Percentiles rank a stretch among this genome's conserved stretches.
phyloP scores from a whole-genome alignment of 1,140 invertebrate genomes.

The Meteorus sp. region DNA sequence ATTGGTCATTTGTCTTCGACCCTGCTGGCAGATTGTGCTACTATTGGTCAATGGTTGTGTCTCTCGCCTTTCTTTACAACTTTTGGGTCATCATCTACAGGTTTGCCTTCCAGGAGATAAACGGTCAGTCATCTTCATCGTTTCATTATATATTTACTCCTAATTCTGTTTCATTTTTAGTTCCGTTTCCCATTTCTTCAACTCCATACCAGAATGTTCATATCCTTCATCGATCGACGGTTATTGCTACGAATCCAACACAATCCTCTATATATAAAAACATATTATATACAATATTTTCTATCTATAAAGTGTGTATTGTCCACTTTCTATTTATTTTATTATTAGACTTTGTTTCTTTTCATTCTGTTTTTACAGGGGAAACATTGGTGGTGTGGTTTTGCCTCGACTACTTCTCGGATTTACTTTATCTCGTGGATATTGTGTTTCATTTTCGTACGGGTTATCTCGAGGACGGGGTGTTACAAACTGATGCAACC shows the following conservation, averaged over 20 bases:
- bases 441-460: conserved; percentile 97
- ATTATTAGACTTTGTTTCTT: conserved; percentile 24
- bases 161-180: too few relatives aligned
- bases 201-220: too few relatives aligned
- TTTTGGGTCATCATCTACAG: conserved; percentile 99
- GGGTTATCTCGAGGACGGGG: conserved; percentile 94
- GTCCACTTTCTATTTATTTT: too few relatives aligned
- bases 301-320: not conserved
- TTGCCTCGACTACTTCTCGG: conserved; percentile 93
- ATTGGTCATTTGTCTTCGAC: conserved; percentile 92
- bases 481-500: conserved; percentile 91
- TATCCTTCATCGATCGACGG: too few relatives aligned
- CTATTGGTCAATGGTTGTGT: conserved; percentile 97
- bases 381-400: conserved; percentile 94
- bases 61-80: conserved; percentile 97
- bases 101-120: conserved; percentile 94
- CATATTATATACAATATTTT: too few relatives aligned
- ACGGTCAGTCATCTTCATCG: conserved; percentile 63
- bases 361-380: conserved; percentile 59
- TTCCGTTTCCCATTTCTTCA: too few relatives aligned
- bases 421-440: conserved; percentile 94
- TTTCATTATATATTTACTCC: not conserved
- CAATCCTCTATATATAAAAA: too few relatives aligned
- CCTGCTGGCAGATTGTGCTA: conserved; percentile 89
- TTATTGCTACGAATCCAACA: too few relatives aligned